These are phyloP conservation scores for Galbula dea DNA, from an alignment of 2,113 vertebrate genomes.

Conservation along the genomic window DNA sequence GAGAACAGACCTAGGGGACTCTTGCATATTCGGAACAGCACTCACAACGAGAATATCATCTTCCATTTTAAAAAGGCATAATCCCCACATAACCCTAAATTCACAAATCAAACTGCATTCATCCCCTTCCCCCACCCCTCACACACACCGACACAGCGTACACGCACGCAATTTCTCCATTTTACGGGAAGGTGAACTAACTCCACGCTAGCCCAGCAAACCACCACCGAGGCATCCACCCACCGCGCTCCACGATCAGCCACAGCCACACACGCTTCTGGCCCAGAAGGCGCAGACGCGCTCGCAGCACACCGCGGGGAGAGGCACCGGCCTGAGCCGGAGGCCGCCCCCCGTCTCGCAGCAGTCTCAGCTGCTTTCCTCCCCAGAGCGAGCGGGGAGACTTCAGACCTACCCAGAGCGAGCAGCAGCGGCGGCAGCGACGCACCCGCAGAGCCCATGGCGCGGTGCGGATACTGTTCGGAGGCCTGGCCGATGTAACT, in stretches of 20 bases:
- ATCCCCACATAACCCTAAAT: neutral
- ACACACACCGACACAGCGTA: too few relatives aligned
- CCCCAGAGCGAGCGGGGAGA: too few relatives aligned
- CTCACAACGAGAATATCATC: neutral
- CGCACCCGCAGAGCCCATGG: neutral
- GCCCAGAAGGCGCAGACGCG: accelerated
- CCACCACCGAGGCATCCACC: accelerated
- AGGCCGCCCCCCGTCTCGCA: neutral
- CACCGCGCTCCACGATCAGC: neutral
- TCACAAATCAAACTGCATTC: neutral
- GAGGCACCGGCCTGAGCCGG: neutral
- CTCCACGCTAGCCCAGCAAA: accelerated
- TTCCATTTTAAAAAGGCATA: neutral
- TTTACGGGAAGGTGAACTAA: neutral
- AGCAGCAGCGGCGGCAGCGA: neutral
- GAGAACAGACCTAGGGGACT: neutral
- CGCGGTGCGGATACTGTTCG: neutral
- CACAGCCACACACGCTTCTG: neutral
- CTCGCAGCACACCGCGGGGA: too few relatives aligned
- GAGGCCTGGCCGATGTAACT: accelerated
- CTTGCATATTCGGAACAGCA: neutral
- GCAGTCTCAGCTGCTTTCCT: neutral
- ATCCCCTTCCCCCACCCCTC: accelerated
- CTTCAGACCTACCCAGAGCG: neutral
- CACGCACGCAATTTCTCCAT: too few relatives aligned